Base-by-base conservation (phyloP, 2,797 vertebrate species). In the Distichodus sexfasciatus region DNA sequence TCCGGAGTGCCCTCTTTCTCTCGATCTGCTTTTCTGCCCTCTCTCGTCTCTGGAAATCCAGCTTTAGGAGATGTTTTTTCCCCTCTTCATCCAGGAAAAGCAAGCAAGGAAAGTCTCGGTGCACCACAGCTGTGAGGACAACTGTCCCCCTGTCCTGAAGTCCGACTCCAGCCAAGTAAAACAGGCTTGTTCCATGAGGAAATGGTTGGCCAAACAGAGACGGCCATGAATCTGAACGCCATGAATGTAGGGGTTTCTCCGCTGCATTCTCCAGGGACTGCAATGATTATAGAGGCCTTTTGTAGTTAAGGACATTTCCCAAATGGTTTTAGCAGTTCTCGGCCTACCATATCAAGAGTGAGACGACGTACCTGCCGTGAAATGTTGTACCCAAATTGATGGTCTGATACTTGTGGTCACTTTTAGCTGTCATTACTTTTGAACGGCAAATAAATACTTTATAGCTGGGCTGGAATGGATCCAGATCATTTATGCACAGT, bases 141-240 rank as follows among this genome's bases (percentile, higher is more conserved):
- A 94, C 91, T 87, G 88, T 90, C 90, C 90, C 88, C 88, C 93
- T 96, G 91, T 97, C 84, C 88, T 87, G 76, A 75, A 57, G 81
- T 80, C 78, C 73, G 81, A 41, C 35, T 67, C 79, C 44, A 72
- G 94, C 96, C 96, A 98, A 98, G 90, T 91, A 91, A 96, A 98
- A 98, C 88, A 96, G 80, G 83, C 74, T 72, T 77, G 86, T 90
- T 91, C 89, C 91, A 91, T 81, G 85, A 94, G 93, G 93, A 96
- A 94, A 94, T 83, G 87, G 90, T 89, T 88, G 84, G 89, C 88
- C 88, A 94, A 95, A 95, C 93, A 95, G 87, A 89, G 86, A 87
- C 80, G 61, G 89, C 87, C 90, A 91, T 92, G 93, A 93, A 93
- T 93, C 89, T 87, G 72, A 80, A 79, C 73, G 81, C 80, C 89